Evolutionary conservation across 2,797 vertebrate species (phyloP).

Genomic region (Notamacropus eugenii): DNA sequence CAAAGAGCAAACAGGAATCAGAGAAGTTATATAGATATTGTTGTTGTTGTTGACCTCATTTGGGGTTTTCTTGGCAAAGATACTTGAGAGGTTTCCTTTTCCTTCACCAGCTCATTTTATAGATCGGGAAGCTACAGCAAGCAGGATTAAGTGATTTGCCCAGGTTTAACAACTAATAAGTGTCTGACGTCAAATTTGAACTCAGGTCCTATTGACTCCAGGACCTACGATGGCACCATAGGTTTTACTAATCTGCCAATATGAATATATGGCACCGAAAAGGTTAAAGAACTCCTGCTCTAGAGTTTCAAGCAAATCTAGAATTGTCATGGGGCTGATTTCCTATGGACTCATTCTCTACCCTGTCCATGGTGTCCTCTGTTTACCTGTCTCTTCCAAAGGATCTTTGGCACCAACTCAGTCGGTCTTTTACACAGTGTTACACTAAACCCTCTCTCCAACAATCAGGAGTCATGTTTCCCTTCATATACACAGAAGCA

Average conservation of each 20-base stretch:
- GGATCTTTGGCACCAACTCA: background rate
- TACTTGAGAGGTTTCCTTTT: background rate
- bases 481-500: background rate
- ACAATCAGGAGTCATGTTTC: background rate
- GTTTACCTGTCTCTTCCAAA: background rate
- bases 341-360: background rate
- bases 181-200: background rate
- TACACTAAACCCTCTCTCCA: background rate
- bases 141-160: background rate
- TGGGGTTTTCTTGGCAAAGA: background rate
- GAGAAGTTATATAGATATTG: background rate
- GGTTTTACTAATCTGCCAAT: background rate
- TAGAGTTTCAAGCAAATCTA: background rate
- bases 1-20: background rate
- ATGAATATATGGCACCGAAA: background rate
- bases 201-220: background rate
- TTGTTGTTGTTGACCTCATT: background rate
- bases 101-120: background rate
- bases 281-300: background rate
- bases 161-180: background rate
- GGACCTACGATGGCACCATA: background rate
- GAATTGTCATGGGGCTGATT: background rate
- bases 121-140: background rate
- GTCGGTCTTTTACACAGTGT: no score
- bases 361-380: background rate